Evolutionary conservation across 2,888 invertebrate genomes (phyloP), one percentile per base, ranked within the genome.

Genomic region (Scelioninae gen. 1): DNA sequence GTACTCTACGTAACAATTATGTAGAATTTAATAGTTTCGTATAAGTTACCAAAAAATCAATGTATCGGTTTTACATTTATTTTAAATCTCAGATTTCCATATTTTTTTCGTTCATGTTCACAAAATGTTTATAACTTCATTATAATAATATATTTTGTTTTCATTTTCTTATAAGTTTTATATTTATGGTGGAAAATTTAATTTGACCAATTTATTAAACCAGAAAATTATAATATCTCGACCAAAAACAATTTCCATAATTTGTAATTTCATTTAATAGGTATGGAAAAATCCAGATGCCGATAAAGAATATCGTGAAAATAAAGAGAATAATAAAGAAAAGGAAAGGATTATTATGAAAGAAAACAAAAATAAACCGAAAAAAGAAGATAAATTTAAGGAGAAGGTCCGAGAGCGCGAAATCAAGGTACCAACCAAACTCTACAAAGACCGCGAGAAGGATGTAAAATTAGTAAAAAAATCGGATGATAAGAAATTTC

Each of bases 401-500:
- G 91, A 91, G 2, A 91, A 91, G 85, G 45, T 87, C 13, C 55
- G n/a, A n/a, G n/a, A n/a, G n/a, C 86, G 94, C 65, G 94, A 94
- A 85, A 92, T 93, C 89, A 94, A 94, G 81, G 92, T 93, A 84
- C 62, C 86, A 91, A 89, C n/a, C 71, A 93, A 92, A 85, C 85
- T 89, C 77, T 88, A 92, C 51, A 89, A 90, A 83, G n/a, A n/a
- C n/a, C n/a, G n/a, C 23, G 93, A 93, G 83, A 87, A 85, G 49
- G 91, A 90, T 3, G 55, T 84, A 5, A 91, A 90, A 66, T 89
- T 89, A 86, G 93, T 93, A 69, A 92, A 91, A 77, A 89, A 90
- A 55, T 87, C 91, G 31, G 92, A 92, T 13, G 92, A 92, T 11
- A 93, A 91, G 75, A 92, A 91, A 74, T 83, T 88, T 34, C 89